A percentile compares a stretch with the other conserved stretches of the same genome.
phyloP scores from a whole-genome alignment of 1,140 invertebrate species.

The Rhagoletis zephyria region DNA sequence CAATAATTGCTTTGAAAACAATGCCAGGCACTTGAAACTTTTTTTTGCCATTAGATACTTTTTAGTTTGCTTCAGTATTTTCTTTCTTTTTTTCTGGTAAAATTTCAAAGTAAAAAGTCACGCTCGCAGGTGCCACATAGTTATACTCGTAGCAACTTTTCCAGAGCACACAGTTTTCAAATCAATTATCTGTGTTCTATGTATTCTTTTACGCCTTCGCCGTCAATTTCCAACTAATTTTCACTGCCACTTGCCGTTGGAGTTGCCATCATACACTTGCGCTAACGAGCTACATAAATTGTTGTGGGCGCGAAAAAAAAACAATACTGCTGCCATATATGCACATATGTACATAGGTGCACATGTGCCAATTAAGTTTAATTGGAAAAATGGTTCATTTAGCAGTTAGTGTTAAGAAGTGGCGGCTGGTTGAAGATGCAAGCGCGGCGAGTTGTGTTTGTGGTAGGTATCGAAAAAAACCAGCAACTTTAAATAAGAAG shows the following conservation, averaged over 20 bases:
- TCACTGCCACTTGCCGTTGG: not conserved
- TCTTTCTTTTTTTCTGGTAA: not conserved
- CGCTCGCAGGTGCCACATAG: not conserved
- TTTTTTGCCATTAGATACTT: not conserved
- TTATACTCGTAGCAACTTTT: not conserved
- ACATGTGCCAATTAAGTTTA: conserved; percentile 47
- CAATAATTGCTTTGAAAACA: conserved; percentile 41
- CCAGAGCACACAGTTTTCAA: not conserved
- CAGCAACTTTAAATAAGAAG: no score
- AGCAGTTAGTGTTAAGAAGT: not conserved
- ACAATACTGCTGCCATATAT: not conserved
- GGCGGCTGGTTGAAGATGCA: not conserved
- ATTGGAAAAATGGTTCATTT: conserved; percentile 39
- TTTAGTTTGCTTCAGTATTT: not conserved
- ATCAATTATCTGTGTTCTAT: not conserved
- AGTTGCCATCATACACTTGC: not conserved
- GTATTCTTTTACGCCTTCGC: conserved; percentile 8
- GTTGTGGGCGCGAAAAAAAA: not conserved
- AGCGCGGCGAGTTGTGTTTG: not conserved
- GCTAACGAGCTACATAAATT: conserved; percentile 29
- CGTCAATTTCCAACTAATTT: conserved; percentile 38
- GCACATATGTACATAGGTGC: not conserved
- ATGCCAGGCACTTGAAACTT: conserved; percentile 36
- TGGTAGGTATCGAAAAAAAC: no score
- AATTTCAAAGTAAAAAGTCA: conserved; percentile 26